phyloP scores from a whole-genome alignment of 2,113 vertebrate genomes.

The Sylvietta virens region DNA sequence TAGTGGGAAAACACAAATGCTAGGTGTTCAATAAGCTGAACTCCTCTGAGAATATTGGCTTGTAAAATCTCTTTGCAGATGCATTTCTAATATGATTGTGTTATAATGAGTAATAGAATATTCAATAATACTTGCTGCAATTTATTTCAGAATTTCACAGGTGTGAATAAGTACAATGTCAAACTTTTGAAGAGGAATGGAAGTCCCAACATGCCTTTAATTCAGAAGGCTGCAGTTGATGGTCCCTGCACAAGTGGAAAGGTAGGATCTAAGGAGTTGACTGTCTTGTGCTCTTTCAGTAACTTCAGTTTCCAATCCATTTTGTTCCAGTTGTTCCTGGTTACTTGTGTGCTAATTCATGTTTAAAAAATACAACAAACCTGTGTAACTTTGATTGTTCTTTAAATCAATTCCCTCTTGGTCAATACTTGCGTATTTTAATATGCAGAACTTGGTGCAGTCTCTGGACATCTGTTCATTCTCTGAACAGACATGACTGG shows the following conservation, averaged over 20 bases:
- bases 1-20: neutral
- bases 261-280: conserved; percentile 40
- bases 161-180: conserved; percentile 61
- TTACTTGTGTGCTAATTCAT: neutral
- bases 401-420: neutral
- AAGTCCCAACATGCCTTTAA: conserved; percentile 44
- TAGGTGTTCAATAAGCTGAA: neutral
- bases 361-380: neutral
- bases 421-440: neutral
- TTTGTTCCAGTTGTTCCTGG: neutral
- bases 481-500: neutral
- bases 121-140: neutral
- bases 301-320: neutral
- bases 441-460: neutral
- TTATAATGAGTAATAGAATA: neutral
- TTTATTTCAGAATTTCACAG: conserved; percentile 67
- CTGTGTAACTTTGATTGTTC: neutral
- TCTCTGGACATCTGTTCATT: neutral
- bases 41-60: neutral
- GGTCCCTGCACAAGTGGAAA: conserved; percentile 39
- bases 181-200: conserved; percentile 76
- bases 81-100: neutral
- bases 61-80: neutral
- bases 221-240: conserved; percentile 50
- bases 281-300: neutral